These are phyloP conservation scores for Mus caroli DNA, from an alignment of 2,797 vertebrate species.

Conservation along the genomic window DNA sequence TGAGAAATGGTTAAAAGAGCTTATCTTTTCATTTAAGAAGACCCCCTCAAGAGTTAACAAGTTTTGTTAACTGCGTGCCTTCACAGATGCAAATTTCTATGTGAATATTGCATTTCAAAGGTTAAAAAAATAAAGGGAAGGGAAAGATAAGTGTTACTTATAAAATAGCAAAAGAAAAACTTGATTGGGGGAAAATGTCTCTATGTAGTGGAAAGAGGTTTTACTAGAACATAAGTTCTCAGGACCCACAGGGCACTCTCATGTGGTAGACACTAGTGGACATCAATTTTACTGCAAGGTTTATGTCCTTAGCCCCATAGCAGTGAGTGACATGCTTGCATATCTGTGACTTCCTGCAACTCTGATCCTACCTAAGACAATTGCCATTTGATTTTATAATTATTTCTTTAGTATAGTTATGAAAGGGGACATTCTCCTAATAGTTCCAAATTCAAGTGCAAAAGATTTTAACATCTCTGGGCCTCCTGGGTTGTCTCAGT, in stretches of 20 bases:
- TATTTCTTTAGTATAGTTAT: conserved; percentile 34
- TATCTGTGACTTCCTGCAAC: conserved; percentile 36
- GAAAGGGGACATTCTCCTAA: background rate
- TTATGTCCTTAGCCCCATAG: background rate
- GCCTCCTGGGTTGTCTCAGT: conserved; percentile 32
- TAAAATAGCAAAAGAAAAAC: conserved; percentile 54
- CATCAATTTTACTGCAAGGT: conserved; percentile 53
- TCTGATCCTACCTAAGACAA: conserved; percentile 34
- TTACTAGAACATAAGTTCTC: conserved; percentile 40
- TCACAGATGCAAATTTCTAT: conserved; percentile 57
- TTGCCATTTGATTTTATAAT: conserved; percentile 30
- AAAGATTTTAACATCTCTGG: conserved; percentile 21
- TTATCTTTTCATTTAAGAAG: background rate
- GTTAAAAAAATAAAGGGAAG: conserved; percentile 27
- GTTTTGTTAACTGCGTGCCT: background rate
- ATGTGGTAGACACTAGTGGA: conserved; percentile 49
- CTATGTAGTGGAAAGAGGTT: conserved; percentile 14
- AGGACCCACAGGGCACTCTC: background rate
- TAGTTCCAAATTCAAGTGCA: conserved; percentile 17
- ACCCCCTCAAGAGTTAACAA: conserved; percentile 37
- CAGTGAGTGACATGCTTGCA: background rate
- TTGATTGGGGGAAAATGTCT: background rate
- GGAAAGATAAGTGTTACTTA: conserved; percentile 44
- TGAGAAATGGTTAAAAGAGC: conserved; percentile 45
- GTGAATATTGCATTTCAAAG: conserved; percentile 28